A percentile compares a stretch with the other conserved stretches of the same genome.
phyloP scores from a whole-genome alignment of 2,113 vertebrate genomes.

The Delphinapterus leucas region DNA sequence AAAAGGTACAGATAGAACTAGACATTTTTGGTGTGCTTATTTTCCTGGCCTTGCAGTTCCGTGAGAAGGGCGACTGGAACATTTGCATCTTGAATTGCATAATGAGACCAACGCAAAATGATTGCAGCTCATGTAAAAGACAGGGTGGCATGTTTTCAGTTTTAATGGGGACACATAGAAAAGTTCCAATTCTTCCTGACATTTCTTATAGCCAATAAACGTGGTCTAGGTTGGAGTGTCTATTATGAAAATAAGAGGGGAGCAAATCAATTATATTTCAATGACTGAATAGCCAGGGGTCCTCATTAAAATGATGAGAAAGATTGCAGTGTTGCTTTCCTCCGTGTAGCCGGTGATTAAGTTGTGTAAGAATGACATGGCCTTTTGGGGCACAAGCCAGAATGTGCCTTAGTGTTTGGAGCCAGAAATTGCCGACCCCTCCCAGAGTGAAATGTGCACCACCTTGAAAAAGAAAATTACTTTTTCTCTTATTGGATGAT shows the following conservation, averaged over 20 bases:
- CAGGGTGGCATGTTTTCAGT: slow-evolving; percentile 97
- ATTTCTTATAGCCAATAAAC: slow-evolving; percentile 97
- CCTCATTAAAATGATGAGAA: slow-evolving; percentile 99
- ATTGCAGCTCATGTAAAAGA: slow-evolving; percentile 87
- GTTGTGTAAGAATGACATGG: slow-evolving; percentile 94
- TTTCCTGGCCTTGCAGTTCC: slow-evolving; percentile 84
- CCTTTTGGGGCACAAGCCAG: slow-evolving; percentile 85
- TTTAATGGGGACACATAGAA: slow-evolving; percentile 94
- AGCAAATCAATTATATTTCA: slow-evolving; percentile 99
- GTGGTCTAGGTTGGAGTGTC: slow-evolving; percentile 94
- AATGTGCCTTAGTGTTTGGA: slow-evolving; percentile 82
- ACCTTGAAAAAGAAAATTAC: slow-evolving; percentile 84
- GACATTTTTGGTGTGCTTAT: slow-evolving; percentile 77
- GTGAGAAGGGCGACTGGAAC: slow-evolving; percentile 81
- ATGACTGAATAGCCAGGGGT: slow-evolving; percentile 99
- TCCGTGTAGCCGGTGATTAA: slow-evolving; percentile 94
- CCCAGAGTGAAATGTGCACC: slow-evolving; percentile 86
- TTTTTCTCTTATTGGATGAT: slow-evolving; percentile 73
- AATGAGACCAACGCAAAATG: slow-evolving; percentile 92
- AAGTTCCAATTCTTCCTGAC: slow-evolving; percentile 99
- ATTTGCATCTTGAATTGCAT: slow-evolving; percentile 95
- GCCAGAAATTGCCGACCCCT: slow-evolving; percentile 92
- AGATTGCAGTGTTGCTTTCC: slow-evolving; percentile 89
- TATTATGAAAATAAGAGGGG: slow-evolving; percentile 99
- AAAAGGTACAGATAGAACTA: slow-evolving; percentile 60